Evolutionary conservation across 1,140 invertebrate species (phyloP).

Genomic region (Drosophila auraria): DNA sequence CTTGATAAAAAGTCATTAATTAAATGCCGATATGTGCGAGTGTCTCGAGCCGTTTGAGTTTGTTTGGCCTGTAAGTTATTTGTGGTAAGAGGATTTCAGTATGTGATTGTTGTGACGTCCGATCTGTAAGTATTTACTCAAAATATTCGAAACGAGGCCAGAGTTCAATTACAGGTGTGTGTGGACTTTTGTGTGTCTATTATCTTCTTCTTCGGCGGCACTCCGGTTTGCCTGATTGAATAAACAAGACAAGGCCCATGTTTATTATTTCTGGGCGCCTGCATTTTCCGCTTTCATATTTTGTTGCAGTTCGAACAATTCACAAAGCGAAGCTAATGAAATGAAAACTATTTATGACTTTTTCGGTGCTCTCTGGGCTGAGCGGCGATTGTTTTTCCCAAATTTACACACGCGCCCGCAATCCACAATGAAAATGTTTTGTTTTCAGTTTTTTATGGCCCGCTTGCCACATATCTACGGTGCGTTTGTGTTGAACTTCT

Average conservation of each 20-base stretch:
- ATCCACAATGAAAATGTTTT: slow-evolving; percentile 65
- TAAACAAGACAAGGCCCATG: slow-evolving; percentile 40
- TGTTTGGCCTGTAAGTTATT: slow-evolving; percentile 45
- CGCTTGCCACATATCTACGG: slow-evolving; percentile 35
- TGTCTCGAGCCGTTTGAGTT: slow-evolving; percentile 47
- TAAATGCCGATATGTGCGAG: slow-evolving; percentile 50
- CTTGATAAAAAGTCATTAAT: slow-evolving; percentile 68
- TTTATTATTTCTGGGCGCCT: slow-evolving; percentile 44
- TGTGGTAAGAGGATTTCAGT: slow-evolving; percentile 41
- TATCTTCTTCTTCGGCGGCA: slow-evolving; percentile 1
- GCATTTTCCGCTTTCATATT: slow-evolving; percentile 39
- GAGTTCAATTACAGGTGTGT: slow-evolving; percentile 48
- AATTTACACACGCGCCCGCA: slow-evolving; percentile 42
- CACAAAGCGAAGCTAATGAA: slow-evolving; percentile 55
- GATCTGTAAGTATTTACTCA: slow-evolving; percentile 31
- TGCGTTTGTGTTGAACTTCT: slow-evolving; percentile 26
- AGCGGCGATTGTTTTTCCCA: slow-evolving; percentile 16
- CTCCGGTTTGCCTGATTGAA: slow-evolving; percentile 35
- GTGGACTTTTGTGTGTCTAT: slow-evolving; percentile 1
- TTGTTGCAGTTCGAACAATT: slow-evolving; percentile 32
- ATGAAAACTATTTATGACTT: slow-evolving; percentile 69
- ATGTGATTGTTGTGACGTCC: slow-evolving; percentile 38
- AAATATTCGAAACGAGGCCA: slow-evolving; percentile 29
- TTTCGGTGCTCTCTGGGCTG: slow-evolving; percentile 26
- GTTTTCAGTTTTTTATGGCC: slow-evolving; percentile 41